A percentile compares a stretch with the other conserved stretches of the same genome.
Conservation (phyloP, 1,140 invertebrate genomes). For the Drosophila lini region DNA sequence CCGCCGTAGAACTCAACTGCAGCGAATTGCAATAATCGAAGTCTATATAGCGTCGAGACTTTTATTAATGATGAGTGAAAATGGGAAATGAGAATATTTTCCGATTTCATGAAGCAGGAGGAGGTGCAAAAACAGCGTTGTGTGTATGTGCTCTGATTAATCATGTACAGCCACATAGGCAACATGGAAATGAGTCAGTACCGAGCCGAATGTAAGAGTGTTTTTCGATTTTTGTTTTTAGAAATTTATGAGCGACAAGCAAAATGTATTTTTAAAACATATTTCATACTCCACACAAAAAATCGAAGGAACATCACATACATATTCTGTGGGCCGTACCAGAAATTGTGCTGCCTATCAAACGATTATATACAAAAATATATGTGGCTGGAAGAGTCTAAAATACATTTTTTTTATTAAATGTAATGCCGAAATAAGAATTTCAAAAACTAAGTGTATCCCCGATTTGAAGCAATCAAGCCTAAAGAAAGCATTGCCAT, state of each 20-base stretch:
- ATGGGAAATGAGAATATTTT: slow-evolving; percentile 67
- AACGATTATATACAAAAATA: slow-evolving; percentile 4
- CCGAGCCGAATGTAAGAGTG: slow-evolving; percentile 55
- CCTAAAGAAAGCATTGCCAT: neutral
- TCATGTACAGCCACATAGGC: slow-evolving; percentile 40
- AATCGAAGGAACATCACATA: slow-evolving; percentile 27
- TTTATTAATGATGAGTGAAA: slow-evolving; percentile 82
- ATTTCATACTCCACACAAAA: slow-evolving; percentile 64
- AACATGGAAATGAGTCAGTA: slow-evolving; percentile 57
- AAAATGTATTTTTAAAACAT: slow-evolving; percentile 73
- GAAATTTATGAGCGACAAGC: slow-evolving; percentile 73
- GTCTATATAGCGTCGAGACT: slow-evolving; percentile 71
- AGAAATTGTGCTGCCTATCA: slow-evolving; percentile 6
- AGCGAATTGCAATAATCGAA: slow-evolving; percentile 67
- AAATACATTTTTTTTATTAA: neutral
- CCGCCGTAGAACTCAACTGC: slow-evolving; percentile 55
- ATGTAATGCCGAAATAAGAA: neutral
- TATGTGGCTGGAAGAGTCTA: neutral
- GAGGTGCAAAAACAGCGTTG: slow-evolving; percentile 5
- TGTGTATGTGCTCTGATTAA: slow-evolving; percentile 51
- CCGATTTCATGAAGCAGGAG: neutral
- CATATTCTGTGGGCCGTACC: slow-evolving; percentile 8
- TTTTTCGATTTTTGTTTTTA: slow-evolving; percentile 57
- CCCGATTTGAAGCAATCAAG: neutral
- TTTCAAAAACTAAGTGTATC: neutral